Evolutionary conservation across 2,888 invertebrate species (phyloP), one percentile per base, ranked within the genome.

Genomic region (Eurytoma adleriae): DNA sequence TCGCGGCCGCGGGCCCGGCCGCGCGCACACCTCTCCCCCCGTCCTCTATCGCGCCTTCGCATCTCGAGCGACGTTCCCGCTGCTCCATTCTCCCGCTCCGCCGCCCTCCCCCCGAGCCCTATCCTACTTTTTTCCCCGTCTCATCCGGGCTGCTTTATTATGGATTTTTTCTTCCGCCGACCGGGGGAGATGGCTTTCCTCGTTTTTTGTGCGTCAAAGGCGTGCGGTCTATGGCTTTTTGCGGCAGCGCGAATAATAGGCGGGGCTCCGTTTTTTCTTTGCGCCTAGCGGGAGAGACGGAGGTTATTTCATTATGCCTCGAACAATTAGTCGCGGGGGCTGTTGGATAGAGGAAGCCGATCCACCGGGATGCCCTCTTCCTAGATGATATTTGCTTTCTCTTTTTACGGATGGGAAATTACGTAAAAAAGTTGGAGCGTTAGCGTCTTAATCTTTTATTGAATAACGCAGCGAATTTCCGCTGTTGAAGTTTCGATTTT

Each of bases 1-100:
- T 84, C 79, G 82, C 83, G 82, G 81, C 72, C 62, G 61, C 61
- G 72, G 52, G 16, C 14, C 61, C 62, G 7, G 30, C 27, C 61
- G 2, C 27, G 62, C 40, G 48, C 40, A 48, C 64, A 50, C 66
- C 61, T 74, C 40, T 24, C 71, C 66, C 70, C 61, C 64, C 40
- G 24, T 24, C 24, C 24, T 59, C 66, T 50, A 59, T 59, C 78
- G 79, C 69, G 18, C 66, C 12, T n/a, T 18, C 57, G 14, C 30
- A 27, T 50, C 27, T 66, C 24, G 1, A 24, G 24, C 24, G 24
- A 13, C 27, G 12, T 13, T 30, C 30, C 16, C 30, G 30, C 40
- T n/a, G 10, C 30, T n/a, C n/a, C 48, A 18, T 56, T 30, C 64
- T 48, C 71, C 52, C 72, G 57, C 64, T 70, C 30, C 30, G 4